phyloP scores from a whole-genome alignment of 1,140 invertebrate species.

The Callitettix versicolor region DNA sequence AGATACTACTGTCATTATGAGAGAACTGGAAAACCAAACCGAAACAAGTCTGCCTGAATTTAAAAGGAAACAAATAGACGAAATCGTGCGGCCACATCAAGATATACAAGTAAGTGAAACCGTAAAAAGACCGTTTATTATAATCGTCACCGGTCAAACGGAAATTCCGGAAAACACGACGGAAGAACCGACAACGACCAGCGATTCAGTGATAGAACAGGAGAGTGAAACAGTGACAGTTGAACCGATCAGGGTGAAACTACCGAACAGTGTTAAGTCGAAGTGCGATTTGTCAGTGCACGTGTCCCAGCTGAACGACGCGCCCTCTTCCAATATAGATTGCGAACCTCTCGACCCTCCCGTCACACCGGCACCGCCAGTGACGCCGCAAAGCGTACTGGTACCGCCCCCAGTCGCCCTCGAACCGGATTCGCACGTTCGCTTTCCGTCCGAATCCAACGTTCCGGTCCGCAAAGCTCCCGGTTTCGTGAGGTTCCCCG shows the following conservation, averaged over 20 bases:
- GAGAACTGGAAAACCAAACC: too few species aligned
- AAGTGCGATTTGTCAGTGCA: not conserved
- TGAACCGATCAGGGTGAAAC: not conserved
- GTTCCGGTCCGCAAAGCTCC: constrained; percentile 5
- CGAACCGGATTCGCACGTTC: not conserved
- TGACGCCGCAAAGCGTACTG: not conserved
- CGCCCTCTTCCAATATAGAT: not conserved
- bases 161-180: too few species aligned
- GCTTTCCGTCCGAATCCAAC: constrained; percentile 1
- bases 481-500: constrained; percentile 4
- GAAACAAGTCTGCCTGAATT: too few species aligned
- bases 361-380: not conserved
- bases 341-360: not conserved
- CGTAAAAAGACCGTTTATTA: too few species aligned
- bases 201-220: too few species aligned
- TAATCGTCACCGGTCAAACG: too few species aligned
- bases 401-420: not conserved
- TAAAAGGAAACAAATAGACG: too few species aligned
- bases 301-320: too few species aligned
- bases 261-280: not conserved
- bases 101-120: too few species aligned
- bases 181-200: too few species aligned
- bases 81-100: too few species aligned
- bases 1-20: too few species aligned
- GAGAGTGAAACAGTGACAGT: not conserved